Percentiles rank a stretch among this genome's conserved stretches.
Evolutionary conservation across 1,140 invertebrate species (phyloP).

Genomic region (Neodiprion lecontei): DNA sequence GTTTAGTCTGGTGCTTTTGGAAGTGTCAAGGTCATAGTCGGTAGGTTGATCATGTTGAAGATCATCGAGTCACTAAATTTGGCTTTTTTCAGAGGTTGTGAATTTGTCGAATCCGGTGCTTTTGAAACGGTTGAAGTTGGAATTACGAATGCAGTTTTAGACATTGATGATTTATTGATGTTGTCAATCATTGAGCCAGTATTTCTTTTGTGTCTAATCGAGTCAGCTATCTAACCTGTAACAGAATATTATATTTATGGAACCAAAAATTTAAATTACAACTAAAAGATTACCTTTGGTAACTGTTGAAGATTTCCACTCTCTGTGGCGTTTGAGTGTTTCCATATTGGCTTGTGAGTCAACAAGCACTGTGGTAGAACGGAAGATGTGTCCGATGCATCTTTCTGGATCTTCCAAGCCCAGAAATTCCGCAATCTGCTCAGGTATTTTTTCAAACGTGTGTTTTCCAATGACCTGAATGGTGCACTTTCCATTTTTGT

Average conservation of each 20-base stretch:
- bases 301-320: conserved; percentile 11
- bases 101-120: neutral
- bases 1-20: neutral
- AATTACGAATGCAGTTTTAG: neutral
- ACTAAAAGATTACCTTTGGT: neutral
- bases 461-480: conserved; percentile 9
- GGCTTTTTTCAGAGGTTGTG: neutral
- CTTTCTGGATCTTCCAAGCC: neutral
- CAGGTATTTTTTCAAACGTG: conserved; percentile 10
- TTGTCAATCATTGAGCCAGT: conserved; percentile 9
- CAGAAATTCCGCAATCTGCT: conserved; percentile 1
- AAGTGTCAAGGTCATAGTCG: neutral
- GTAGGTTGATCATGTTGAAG: neutral
- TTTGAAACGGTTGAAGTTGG: neutral
- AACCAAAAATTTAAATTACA: neutral
- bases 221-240: neutral
- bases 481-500: neutral
- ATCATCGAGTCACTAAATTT: neutral
- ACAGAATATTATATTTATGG: neutral
- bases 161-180: neutral
- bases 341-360: neutral
- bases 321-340: conserved; percentile 19
- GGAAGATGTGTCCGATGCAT: neutral
- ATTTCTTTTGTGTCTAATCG: conserved; percentile 3
- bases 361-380: neutral